Evolutionary conservation across 2,113 vertebrate species (phyloP).

Genomic region (Solea solea): DNA sequence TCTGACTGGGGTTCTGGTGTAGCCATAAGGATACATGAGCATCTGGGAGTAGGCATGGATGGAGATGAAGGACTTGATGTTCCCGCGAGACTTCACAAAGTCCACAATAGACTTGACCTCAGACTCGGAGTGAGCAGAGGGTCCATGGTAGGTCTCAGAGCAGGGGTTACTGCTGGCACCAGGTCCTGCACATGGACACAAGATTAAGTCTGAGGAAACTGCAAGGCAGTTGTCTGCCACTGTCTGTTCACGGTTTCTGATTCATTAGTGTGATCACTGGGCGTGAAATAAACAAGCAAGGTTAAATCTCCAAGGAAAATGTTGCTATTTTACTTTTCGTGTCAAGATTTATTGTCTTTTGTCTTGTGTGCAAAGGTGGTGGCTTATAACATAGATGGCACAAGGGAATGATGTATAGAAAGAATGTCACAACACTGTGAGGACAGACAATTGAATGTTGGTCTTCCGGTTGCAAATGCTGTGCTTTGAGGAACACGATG

Average conservation of each 20-base stretch:
- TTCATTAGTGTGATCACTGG: neutral
- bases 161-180: constrained; percentile 88
- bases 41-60: constrained; percentile 97
- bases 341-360: too few species aligned
- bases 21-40: constrained; percentile 92
- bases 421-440: too few species aligned
- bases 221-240: neutral
- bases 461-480: too few species aligned
- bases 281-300: neutral
- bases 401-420: too few species aligned
- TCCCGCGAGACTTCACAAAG: constrained; percentile 87
- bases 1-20: constrained; percentile 63
- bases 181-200: constrained; percentile 58
- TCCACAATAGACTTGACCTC: constrained; percentile 95
- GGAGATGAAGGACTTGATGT: constrained; percentile 92
- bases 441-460: too few species aligned
- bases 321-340: too few species aligned
- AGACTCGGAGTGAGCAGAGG: constrained; percentile 84
- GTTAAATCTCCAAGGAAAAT: too few species aligned
- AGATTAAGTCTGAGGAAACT: constrained; percentile 4
- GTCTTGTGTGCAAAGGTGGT: too few species aligned
- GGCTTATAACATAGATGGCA: too few species aligned
- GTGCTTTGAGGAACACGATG: too few species aligned
- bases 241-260: neutral
- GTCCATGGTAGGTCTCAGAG: constrained; percentile 85